phyloP scores from a whole-genome alignment of 2,797 vertebrate genomes.

The Bucorvus abyssinicus region DNA sequence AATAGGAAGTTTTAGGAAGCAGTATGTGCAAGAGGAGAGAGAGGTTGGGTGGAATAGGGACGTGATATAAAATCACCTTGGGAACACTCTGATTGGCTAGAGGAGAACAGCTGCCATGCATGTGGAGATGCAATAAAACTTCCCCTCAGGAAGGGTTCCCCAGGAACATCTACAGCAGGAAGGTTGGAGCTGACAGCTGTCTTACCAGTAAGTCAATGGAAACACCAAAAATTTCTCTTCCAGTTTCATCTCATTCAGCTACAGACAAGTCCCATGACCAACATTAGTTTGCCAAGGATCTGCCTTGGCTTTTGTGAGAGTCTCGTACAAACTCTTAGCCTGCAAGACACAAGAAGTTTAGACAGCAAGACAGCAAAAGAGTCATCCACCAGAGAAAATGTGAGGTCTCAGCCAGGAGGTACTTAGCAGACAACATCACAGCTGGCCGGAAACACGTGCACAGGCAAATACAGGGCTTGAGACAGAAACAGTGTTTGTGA shows the following conservation, averaged over 20 bases:
- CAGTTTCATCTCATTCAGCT: neutral
- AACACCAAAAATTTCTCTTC: neutral
- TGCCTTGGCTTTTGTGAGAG: accelerated
- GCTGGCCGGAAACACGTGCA: neutral
- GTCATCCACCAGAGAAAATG: neutral
- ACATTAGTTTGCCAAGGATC: neutral
- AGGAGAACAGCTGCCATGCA: neutral
- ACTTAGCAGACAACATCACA: neutral
- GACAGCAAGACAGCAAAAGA: neutral
- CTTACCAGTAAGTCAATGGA: neutral
- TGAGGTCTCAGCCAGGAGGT: neutral
- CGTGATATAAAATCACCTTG: neutral
- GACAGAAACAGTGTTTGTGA: neutral
- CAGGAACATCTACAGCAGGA: neutral
- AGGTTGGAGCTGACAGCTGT: neutral
- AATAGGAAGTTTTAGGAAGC: neutral
- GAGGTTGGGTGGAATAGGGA: neutral
- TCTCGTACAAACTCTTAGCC: neutral
- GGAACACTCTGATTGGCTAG: neutral
- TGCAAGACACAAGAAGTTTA: neutral
- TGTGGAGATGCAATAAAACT: neutral
- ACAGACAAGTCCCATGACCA: neutral
- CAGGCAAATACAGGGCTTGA: neutral
- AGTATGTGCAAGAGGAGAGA: neutral
- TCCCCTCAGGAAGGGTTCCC: neutral